Conservation (phyloP, 1,140 invertebrate species). For the Formica exsecta region DNA sequence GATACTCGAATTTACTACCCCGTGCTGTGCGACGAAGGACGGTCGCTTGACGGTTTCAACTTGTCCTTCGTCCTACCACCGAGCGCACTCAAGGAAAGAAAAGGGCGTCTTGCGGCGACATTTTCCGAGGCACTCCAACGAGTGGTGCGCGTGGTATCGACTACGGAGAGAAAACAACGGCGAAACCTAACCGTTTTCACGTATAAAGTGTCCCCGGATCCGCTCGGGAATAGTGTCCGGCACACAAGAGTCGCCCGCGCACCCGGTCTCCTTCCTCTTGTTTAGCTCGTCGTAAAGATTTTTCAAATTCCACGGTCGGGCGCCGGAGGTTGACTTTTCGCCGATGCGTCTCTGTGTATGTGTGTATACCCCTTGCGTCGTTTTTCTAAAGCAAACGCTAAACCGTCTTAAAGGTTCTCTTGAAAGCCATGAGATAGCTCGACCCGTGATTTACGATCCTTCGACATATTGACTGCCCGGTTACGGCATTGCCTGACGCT, state of each 20-base stretch:
- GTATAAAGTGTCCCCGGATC: conserved; percentile 45
- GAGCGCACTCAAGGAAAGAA: conserved; percentile 64
- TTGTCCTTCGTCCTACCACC: conserved; percentile 3
- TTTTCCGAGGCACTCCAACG: conserved; percentile 56
- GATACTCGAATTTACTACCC: conserved; percentile 10
- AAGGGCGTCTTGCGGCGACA: conserved; percentile 55
- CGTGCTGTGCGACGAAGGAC: conserved; percentile 9
- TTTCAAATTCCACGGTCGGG: conserved; percentile 60
- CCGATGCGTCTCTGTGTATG: neutral
- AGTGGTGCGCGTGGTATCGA: conserved; percentile 38
- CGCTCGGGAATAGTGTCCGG: conserved; percentile 43
- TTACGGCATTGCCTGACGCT: conserved; percentile 75
- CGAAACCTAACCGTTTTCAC: conserved; percentile 54
- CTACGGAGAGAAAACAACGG: conserved; percentile 58
- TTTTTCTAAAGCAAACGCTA: conserved; percentile 50
- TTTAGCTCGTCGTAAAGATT: conserved; percentile 30
- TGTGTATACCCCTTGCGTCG: conserved; percentile 20
- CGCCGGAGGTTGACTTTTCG: conserved; percentile 47
- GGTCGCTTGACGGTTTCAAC: conserved; percentile 10
- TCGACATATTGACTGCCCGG: conserved; percentile 74
- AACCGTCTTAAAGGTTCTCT: conserved; percentile 22
- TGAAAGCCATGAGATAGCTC: conserved; percentile 53
- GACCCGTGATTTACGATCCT: conserved; percentile 75
- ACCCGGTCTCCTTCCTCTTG: conserved; percentile 59
- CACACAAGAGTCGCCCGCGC: conserved; percentile 5